phyloP scores from a whole-genome alignment of 1,140 invertebrate genomes.

The Dreissena polymorpha region DNA sequence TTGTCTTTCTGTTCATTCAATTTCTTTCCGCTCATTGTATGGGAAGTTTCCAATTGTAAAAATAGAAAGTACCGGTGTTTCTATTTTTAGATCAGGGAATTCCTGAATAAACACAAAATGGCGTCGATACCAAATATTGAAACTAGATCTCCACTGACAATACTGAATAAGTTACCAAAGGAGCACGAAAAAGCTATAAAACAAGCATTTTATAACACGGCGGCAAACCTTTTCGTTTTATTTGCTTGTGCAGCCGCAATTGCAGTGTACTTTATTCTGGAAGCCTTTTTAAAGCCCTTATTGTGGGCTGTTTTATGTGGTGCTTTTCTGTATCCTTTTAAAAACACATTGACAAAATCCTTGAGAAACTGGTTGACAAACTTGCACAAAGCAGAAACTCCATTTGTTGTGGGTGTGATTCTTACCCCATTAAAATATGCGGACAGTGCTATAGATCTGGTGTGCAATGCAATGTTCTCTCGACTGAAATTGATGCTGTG shows the following conservation, averaged over 20 bases:
- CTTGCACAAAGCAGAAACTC: constrained; percentile 80
- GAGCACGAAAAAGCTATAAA: constrained; percentile 87
- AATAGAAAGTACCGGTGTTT: no score
- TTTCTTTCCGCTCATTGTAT: no score
- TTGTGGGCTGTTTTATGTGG: constrained; percentile 97
- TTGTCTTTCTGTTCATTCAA: no score
- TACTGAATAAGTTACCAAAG: constrained; percentile 76
- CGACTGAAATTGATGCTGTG: constrained; percentile 74
- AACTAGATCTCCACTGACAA: constrained; percentile 60
- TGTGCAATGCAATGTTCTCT: constrained; percentile 81
- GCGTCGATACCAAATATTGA: constrained; percentile 43
- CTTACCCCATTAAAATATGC: constrained; percentile 87
- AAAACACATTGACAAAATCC: constrained; percentile 86
- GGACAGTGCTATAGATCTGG: constrained; percentile 86
- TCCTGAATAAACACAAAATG: constrained; percentile 38
- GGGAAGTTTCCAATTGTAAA: no score
- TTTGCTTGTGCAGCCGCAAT: constrained; percentile 70
- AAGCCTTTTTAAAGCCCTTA: constrained; percentile 94
- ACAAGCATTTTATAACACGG: constrained; percentile 79
- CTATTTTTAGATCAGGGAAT: constrained; percentile 8
- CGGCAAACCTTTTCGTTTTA: constrained; percentile 76
- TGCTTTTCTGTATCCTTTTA: constrained; percentile 93
- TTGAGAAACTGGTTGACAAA: constrained; percentile 85
- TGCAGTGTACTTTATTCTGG: constrained; percentile 91
- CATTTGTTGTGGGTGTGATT: constrained; percentile 85